Base-by-base conservation (phyloP, 2,888 invertebrate genomes). In the Flabesymbios commensalis region DNA sequence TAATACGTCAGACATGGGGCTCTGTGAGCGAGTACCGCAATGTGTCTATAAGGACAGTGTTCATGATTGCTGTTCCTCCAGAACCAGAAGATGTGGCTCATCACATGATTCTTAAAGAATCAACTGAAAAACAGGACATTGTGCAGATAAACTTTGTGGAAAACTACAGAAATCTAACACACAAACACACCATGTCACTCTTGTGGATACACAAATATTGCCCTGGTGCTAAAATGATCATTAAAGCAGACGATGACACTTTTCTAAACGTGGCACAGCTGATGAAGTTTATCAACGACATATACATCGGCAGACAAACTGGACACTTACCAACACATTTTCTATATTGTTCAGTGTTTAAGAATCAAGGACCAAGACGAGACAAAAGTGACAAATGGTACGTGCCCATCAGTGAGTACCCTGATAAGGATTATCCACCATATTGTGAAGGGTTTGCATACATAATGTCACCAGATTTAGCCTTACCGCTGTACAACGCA, bases 191-290 rank as follows among this genome's bases (percentile, higher is more conserved):
- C 17, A 77, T 78, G 51, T 49, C 74, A 4, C 48, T 47, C 14
- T 42, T 75, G 57, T 81, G 80, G 81, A 71, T 76, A 0, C 64
- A 70, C 3, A 71, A 68, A 33, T 72, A 70, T 59, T 81, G 81
- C 63, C 71, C 66, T n/a, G 64, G 73, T 32, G 77, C 76, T 1
- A 72, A 72, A 49, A 36, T 72, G 53, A 68, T 81, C 24, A 67
- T 81, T 19, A 80, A 79, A 63, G 68, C 73, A 1, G 81, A 81
- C 60, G 82, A 82, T 62, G 82, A 82, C 52, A 76, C 76, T 0
- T 73, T 79, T 58, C 72, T 81, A n/a, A 78, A 81, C 52, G 63
- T 75, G 77, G 78, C 90, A 28, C 87, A 87, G 70, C 86, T 86
- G 66, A 80, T 89, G 33, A 53, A 65, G 7, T 73, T 71, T 54